Percentiles rank a stretch among this genome's conserved stretches.
Conservation (phyloP, 92 coral and sea anemone genomes). For the Meandrina meandrites region DNA sequence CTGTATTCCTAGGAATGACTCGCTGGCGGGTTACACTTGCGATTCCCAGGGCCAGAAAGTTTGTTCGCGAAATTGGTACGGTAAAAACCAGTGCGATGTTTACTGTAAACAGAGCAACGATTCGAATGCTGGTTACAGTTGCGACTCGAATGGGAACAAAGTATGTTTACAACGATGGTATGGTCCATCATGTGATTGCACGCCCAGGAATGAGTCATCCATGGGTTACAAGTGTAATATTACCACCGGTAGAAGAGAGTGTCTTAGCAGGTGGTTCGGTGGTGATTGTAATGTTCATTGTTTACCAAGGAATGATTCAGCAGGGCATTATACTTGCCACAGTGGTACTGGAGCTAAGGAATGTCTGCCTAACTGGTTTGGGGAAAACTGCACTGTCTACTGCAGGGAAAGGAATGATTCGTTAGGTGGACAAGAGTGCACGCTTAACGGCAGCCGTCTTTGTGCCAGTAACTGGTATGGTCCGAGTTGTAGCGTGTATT, state of each 20-base stretch:
- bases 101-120: constrained; percentile 35
- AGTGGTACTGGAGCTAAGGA: constrained; percentile 59
- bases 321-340: constrained; percentile 62
- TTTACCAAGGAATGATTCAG: constrained; percentile 54
- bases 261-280: constrained; percentile 72
- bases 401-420: constrained; percentile 52
- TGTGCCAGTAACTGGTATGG: constrained; percentile 73
- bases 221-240: constrained; percentile 64
- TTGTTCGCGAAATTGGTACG: constrained; percentile 74
- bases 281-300: constrained; percentile 52
- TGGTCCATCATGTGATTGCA: constrained; percentile 83
- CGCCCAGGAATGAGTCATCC: constrained; percentile 61
- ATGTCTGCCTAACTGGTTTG: constrained; percentile 67
- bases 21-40: neutral
- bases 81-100: constrained; percentile 39
- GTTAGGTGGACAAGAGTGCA: constrained; percentile 28
- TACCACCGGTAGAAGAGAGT: constrained; percentile 65
- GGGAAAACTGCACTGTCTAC: constrained; percentile 63
- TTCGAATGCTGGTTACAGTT: constrained; percentile 54
- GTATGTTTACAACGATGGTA: constrained; percentile 71
- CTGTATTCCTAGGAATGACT: neutral
- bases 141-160: constrained; percentile 55
- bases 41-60: constrained; percentile 29
- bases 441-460: constrained; percentile 46
- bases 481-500: constrained; percentile 51